A percentile compares a stretch with the other conserved stretches of the same genome.
Conservation (phyloP, 2,797 vertebrate species). For the Saxicola maurus region DNA sequence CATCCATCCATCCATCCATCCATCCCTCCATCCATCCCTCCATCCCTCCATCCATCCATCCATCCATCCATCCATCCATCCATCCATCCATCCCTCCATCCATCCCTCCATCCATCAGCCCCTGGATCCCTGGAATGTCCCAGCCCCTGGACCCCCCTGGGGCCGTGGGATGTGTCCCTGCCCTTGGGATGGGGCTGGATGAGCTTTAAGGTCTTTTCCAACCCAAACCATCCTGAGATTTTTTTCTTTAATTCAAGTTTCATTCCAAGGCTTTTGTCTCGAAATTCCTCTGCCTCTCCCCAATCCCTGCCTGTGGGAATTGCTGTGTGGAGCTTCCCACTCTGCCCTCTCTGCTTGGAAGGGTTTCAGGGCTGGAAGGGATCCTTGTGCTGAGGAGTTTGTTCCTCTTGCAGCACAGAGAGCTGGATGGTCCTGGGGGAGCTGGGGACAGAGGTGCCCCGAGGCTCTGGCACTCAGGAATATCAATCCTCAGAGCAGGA, state of each 20-base stretch:
- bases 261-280: not conserved
- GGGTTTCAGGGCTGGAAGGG: not conserved
- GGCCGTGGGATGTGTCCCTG: rapidly evolving
- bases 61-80: not conserved
- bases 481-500: not conserved
- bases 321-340: not conserved
- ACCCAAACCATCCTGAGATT: not conserved
- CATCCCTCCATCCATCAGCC: not conserved
- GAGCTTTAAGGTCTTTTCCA: not conserved
- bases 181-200: not conserved
- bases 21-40: not conserved
- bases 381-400: not conserved
- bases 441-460: not conserved
- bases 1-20: not conserved
- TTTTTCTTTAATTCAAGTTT: not conserved
- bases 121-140: not conserved
- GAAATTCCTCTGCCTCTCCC: not conserved
- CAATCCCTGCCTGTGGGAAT: not conserved
- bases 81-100: not conserved
- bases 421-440: not conserved
- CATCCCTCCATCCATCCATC: not conserved
- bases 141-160: not conserved
- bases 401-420: not conserved
- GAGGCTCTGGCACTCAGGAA: not conserved
- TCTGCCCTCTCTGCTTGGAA: not conserved